Percentiles rank a stretch among this genome's conserved stretches.
phyloP scores from a whole-genome alignment of 2,113 vertebrate genomes.

The Scytalopus superciliaris region DNA sequence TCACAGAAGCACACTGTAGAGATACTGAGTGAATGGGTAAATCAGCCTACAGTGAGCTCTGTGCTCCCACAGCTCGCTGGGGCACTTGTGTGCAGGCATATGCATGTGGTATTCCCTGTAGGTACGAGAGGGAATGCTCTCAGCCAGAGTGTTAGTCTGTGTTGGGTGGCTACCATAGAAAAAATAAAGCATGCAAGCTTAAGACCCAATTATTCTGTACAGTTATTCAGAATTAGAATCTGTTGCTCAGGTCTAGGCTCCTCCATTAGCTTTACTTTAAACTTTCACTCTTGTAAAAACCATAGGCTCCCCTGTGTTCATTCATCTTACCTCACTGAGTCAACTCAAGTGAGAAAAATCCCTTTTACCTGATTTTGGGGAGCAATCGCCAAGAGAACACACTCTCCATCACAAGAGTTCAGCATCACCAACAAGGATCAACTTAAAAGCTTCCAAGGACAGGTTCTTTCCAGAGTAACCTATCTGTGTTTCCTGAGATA shows the following conservation, averaged over 20 bases:
- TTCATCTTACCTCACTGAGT: not conserved
- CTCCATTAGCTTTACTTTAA: not conserved
- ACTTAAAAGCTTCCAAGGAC: not conserved
- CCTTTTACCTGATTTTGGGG: not conserved
- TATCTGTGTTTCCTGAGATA: not conserved
- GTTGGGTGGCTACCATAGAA: not conserved
- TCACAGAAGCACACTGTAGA: constrained; percentile 68
- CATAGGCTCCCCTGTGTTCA: not conserved
- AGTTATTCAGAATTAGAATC: not conserved
- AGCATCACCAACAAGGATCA: not conserved
- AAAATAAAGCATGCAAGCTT: not conserved
- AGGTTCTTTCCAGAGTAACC: not conserved
- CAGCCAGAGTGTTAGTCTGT: not conserved
- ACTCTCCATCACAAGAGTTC: not conserved
- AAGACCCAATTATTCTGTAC: not conserved
- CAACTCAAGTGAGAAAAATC: not conserved
- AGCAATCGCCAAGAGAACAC: not conserved
- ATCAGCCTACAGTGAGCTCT: constrained; percentile 36
- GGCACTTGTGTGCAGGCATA: not conserved
- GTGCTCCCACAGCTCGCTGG: constrained; percentile 20
- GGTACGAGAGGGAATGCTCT: not conserved
- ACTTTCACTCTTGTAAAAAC: not conserved
- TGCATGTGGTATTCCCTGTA: not conserved
- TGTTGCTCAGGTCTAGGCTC: not conserved
- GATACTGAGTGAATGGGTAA: constrained; percentile 55